Percentiles rank a stretch among this genome's conserved stretches.
Conservation (phyloP, 2,113 vertebrate genomes). For the Calypte anna region DNA sequence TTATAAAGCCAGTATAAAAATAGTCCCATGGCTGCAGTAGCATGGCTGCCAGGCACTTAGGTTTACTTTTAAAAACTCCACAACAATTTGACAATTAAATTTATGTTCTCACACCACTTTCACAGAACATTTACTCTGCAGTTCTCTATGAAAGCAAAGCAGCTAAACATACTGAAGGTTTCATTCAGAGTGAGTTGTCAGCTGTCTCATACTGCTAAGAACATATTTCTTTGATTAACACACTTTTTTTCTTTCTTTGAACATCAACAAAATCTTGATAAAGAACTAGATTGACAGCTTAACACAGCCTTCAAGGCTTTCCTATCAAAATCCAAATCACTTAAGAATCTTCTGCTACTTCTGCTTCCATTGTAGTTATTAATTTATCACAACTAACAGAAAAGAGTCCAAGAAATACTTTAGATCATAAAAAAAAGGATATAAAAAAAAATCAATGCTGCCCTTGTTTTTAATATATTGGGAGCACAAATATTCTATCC, state of each 20-base stretch:
- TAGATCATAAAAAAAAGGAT: background rate
- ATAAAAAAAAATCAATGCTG: background rate
- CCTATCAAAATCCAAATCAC: conserved; percentile 23
- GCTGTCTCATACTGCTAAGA: background rate
- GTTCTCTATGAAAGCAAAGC: background rate
- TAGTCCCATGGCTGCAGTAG: background rate
- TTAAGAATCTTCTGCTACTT: conserved; percentile 35
- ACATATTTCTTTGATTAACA: conserved; percentile 57
- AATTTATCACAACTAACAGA: conserved; percentile 34
- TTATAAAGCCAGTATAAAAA: background rate
- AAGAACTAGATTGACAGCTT: conserved; percentile 34
- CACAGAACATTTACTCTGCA: background rate
- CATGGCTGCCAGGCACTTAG: background rate
- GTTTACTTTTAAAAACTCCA: background rate
- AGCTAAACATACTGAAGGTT: conserved; percentile 32
- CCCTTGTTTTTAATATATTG: conserved; percentile 54
- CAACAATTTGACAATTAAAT: background rate
- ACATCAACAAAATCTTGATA: conserved; percentile 53
- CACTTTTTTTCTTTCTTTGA: conserved; percentile 7
- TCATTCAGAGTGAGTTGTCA: conserved; percentile 27
- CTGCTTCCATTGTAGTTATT: conserved; percentile 28
- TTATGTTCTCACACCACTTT: background rate
- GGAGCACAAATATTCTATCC: conserved; percentile 41
- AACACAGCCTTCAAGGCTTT: conserved; percentile 28
- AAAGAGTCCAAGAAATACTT: conserved; percentile 18